Evolutionary conservation across 2,888 invertebrate species (phyloP).

Genomic region (Erebia ligea): DNA sequence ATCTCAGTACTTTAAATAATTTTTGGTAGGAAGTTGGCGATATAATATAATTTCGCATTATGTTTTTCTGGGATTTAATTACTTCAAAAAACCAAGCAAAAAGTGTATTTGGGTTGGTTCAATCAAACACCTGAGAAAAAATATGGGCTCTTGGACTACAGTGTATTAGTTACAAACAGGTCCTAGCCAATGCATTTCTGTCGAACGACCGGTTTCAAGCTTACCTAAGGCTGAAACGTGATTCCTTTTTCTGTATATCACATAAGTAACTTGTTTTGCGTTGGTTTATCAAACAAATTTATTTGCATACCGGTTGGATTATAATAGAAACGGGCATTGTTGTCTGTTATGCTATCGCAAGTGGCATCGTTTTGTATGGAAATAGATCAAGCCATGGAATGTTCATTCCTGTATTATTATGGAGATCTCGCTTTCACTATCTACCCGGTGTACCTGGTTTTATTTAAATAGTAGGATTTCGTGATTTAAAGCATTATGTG

Average conservation of each 20-base stretch:
- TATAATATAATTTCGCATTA: too few species aligned
- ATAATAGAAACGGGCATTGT: not conserved
- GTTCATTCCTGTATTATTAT: not conserved
- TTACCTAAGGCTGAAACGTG: slow-evolving; percentile 29
- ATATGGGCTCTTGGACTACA: too few species aligned
- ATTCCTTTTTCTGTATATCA: slow-evolving; percentile 29
- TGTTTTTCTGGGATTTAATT: too few species aligned
- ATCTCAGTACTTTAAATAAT: too few species aligned
- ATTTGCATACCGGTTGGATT: slow-evolving; percentile 20
- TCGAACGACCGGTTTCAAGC: slow-evolving; percentile 30
- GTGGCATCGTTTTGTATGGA: slow-evolving; percentile 13
- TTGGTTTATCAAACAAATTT: slow-evolving; percentile 28
- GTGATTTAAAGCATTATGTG: too few species aligned
- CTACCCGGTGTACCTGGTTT: not conserved
- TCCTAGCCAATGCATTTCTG: slow-evolving; percentile 19
- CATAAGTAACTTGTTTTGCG: slow-evolving; percentile 41
- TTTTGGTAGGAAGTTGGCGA: too few species aligned
- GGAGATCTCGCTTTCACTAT: not conserved
- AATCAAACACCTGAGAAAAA: too few species aligned
- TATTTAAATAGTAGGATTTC: too few species aligned
- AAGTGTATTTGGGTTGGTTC: too few species aligned
- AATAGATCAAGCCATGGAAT: slow-evolving; percentile 15
- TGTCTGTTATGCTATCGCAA: slow-evolving; percentile 11
- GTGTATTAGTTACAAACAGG: slow-evolving; percentile 22
- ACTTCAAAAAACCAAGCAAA: too few species aligned